Evolutionary conservation across 2,888 invertebrate species (phyloP), one percentile per base, ranked within the genome.

Genomic region (Drosophila barbarae): DNA sequence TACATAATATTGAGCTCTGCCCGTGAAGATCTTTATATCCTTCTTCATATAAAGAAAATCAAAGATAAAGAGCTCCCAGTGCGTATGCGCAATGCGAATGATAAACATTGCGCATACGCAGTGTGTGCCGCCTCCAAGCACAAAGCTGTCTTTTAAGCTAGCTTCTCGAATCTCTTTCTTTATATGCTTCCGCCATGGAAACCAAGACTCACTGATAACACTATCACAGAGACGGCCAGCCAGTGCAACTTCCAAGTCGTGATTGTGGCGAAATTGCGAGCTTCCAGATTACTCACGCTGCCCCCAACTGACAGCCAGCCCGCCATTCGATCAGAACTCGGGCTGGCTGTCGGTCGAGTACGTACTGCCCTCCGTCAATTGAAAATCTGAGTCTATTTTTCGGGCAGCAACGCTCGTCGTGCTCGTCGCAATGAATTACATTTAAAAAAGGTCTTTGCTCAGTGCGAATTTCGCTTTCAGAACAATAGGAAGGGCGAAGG

Each of bases 321-420:
- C 38, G 50, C 26, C 35, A 50, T 42, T 53, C 60, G 52, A 36
- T 51, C 66, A 65, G 52, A 63, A 63, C 23, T 49, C 70, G 60
- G 32, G 47, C 70, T 42, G 61, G 41, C 60, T 34, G 42, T 50
- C 61, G 50, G 61, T 51, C 52, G 55, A 34, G 68, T 35, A 30
- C 26, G 53, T 41, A 68, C 47, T 71, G 55, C 56, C 59, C 60
- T 47, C 18, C 64, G 71, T 74, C 68, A 78, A 73, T 82, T 73
- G 63, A 52, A 68, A 70, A 58, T 68, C 69, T 61, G 39, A 71
- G 67, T 54, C 67, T 35, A 50, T 23, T 68, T 69, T 69, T 69
- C 23, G 54, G 54, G 50, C 44, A 28, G 49, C 49, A 53, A 35
- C 56, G 47, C 21, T 63, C 26, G 7, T 23, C 28, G 42, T 23